phyloP scores from a whole-genome alignment of 1,140 invertebrate species.

The Phocides pigmalion region DNA sequence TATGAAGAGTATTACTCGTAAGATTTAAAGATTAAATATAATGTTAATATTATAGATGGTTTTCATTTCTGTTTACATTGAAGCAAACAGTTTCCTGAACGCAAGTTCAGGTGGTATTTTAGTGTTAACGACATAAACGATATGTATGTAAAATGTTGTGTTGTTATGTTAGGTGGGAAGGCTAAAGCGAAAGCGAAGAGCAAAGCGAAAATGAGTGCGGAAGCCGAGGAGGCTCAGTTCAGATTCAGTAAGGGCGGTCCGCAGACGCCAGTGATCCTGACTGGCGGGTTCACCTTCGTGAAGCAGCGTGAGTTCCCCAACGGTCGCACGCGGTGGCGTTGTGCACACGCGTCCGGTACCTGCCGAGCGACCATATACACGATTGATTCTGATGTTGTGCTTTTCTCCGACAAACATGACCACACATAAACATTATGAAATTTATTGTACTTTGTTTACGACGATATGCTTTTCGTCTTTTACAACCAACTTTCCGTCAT shows the following conservation, averaged over 20 bases:
- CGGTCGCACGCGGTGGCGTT: conserved; percentile 54
- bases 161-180: conserved; percentile 37
- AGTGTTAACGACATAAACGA: not conserved
- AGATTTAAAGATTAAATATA: conserved; percentile 70
- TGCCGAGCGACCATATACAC: conserved; percentile 60
- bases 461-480: no score
- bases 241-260: conserved; percentile 44
- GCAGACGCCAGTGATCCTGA: conserved; percentile 50
- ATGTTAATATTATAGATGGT: conserved; percentile 55
- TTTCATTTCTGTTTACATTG: conserved; percentile 40
- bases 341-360: conserved; percentile 42
- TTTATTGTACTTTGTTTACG: no score
- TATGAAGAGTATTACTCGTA: conserved; percentile 78
- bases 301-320: conserved; percentile 55
- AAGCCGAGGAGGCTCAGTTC: conserved; percentile 42
- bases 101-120: not conserved
- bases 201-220: not conserved
- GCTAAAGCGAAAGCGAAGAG: conserved; percentile 24
- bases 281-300: conserved; percentile 49
- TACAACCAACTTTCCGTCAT: no score
- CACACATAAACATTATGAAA: conserved; percentile 24
- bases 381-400: conserved; percentile 54
- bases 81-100: no score
- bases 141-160: conserved; percentile 15
- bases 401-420: conserved; percentile 58